Conservation (phyloP, 2,888 invertebrate genomes). For the Agriopis aurantiaria region DNA sequence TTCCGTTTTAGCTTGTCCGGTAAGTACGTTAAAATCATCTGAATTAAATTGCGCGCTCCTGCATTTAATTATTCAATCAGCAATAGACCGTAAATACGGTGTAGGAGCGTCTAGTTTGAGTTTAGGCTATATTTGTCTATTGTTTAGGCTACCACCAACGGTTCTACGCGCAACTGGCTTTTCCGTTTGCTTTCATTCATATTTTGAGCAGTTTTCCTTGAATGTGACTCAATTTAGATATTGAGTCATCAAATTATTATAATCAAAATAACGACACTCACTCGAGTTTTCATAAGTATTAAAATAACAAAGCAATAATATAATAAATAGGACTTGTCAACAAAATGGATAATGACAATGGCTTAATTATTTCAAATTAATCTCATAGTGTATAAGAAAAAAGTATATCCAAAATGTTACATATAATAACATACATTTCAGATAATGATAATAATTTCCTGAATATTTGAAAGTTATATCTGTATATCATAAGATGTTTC, state of each 20-base stretch:
- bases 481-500: conserved; percentile 33
- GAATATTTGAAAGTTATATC: conserved; percentile 33
- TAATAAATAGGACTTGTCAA: conserved; percentile 8
- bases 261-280: neutral
- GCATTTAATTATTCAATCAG: neutral
- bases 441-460: conserved; percentile 37
- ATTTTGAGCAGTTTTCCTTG: neutral
- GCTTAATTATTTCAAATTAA: conserved; percentile 50
- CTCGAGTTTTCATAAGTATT: conserved; percentile 3
- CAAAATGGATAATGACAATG: conserved; percentile 26
- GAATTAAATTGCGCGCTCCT: too few species aligned
- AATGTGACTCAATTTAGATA: neutral
- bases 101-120: neutral
- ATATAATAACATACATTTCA: conserved; percentile 46
- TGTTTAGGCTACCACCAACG: neutral
- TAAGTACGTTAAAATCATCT: too few species aligned
- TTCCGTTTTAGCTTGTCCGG: too few species aligned
- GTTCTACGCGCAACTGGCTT: neutral
- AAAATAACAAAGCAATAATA: conserved; percentile 21
- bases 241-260: neutral
- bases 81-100: neutral
- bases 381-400: conserved; percentile 50
- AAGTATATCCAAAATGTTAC: conserved; percentile 50
- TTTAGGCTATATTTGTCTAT: too few species aligned
- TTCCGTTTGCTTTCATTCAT: neutral